phyloP scores from a whole-genome alignment of 2,888 invertebrate genomes.

The Tribolium freemani region DNA sequence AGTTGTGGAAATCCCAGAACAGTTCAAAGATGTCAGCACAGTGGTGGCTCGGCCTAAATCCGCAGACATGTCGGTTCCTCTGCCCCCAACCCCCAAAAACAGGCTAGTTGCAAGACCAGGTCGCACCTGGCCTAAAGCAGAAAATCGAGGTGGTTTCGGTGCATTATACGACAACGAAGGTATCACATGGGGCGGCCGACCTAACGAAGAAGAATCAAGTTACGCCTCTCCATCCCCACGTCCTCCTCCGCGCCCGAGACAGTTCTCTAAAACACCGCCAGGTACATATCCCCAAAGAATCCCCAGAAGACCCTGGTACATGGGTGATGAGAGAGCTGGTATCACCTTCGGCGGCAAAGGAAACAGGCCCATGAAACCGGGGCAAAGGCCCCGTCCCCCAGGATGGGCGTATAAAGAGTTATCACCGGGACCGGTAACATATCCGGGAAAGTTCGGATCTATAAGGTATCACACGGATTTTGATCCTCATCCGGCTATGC shows the following conservation, averaged over 20 bases:
- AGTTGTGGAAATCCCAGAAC: not conserved
- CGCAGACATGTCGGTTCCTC: not conserved
- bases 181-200: not conserved
- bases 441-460: no score
- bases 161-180: not conserved
- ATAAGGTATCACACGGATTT: not conserved
- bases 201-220: not conserved
- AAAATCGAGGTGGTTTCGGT: not conserved
- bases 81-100: not conserved
- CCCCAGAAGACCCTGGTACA: no score
- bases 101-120: not conserved
- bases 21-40: not conserved
- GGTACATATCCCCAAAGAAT: not conserved
- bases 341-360: no score
- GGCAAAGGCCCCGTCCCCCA: no score
- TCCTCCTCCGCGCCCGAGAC: not conserved
- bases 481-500: not conserved
- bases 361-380: no score
- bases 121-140: not conserved
- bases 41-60: not conserved
- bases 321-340: no score
- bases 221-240: not conserved
- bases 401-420: no score
- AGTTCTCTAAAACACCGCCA: not conserved
- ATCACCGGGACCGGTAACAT: no score